A percentile compares a stretch with the other conserved stretches of the same genome.
phyloP scores from a whole-genome alignment of 2,113 vertebrate species.

The Empidonax alnorum region DNA sequence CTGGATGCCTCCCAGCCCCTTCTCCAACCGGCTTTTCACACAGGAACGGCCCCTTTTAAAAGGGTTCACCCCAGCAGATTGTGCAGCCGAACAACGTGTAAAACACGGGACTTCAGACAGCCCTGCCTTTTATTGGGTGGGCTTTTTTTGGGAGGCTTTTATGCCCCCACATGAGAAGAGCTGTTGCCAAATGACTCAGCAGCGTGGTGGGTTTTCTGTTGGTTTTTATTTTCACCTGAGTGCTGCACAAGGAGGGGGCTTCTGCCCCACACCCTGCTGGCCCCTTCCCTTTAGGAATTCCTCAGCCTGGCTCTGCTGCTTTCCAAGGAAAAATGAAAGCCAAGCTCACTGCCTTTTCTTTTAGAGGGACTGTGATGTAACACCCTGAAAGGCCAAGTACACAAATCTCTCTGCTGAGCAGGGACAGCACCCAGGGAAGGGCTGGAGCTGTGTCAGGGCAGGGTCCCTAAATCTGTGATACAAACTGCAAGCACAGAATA shows the following conservation, averaged over 20 bases:
- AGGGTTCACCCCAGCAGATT: constrained; percentile 45
- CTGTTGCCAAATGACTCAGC: neutral
- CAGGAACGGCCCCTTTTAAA: constrained; percentile 55
- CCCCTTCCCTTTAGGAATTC: neutral
- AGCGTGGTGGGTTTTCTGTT: neutral
- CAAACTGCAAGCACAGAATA: neutral
- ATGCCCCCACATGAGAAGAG: neutral
- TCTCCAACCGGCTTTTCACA: constrained; percentile 67
- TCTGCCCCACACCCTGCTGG: neutral
- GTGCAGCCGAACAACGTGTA: neutral
- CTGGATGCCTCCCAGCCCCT: constrained; percentile 74
- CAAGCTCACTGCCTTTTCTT: neutral
- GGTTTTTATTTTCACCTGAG: neutral
- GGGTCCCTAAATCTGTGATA: too few relatives aligned
- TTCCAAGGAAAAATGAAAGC: neutral
- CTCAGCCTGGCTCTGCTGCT: neutral
- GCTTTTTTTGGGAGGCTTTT: neutral
- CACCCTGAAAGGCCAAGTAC: neutral
- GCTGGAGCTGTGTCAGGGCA: neutral
- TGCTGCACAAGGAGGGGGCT: neutral
- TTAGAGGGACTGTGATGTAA: neutral
- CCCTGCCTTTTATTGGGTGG: constrained; percentile 16
- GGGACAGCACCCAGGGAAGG: neutral
- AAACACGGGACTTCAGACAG: constrained; percentile 37
- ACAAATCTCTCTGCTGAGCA: neutral